Conservation (phyloP, 2,888 invertebrate genomes). For the Caenorhabditis auriculariae region DNA sequence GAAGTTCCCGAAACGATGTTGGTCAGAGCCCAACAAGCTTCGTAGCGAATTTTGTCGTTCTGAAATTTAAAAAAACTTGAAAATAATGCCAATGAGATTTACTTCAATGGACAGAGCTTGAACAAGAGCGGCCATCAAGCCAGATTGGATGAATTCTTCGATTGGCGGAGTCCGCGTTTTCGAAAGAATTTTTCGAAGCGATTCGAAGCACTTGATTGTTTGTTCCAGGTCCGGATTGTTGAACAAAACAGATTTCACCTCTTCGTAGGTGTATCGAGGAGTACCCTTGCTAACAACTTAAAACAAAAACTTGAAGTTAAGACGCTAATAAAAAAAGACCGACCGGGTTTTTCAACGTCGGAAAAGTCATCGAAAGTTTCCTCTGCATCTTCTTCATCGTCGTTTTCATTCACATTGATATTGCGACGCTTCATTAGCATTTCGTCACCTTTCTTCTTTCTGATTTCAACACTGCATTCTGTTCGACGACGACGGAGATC, state of each 20-base stretch:
- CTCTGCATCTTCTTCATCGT: constrained; percentile 14
- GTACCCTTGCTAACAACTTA: not conserved
- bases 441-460: constrained; percentile 90
- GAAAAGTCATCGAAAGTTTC: constrained; percentile 7
- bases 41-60: constrained; percentile 74
- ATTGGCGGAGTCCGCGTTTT: constrained; percentile 88
- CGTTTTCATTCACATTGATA: constrained; percentile 35
- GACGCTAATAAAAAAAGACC: not conserved
- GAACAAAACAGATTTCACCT: constrained; percentile 43
- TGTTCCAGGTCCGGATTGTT: constrained; percentile 45
- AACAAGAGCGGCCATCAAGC: constrained; percentile 81
- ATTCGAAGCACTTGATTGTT: constrained; percentile 50
- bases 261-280: constrained; percentile 22
- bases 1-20: constrained; percentile 85
- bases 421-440: constrained; percentile 77
- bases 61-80: constrained; percentile 15
- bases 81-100: not conserved
- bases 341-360: constrained; percentile 7
- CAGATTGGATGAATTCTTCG: constrained; percentile 79
- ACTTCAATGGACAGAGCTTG: constrained; percentile 71
- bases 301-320: not conserved
- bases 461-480: constrained; percentile 84
- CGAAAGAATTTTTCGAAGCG: constrained; percentile 78
- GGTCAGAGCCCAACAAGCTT: constrained; percentile 94
- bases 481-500: constrained; percentile 85